Percentiles rank a stretch among this genome's conserved stretches.
These are phyloP conservation scores for Enteromius paludinosus DNA, from an alignment of 2,797 vertebrate species.

Conservation along the genomic window DNA sequence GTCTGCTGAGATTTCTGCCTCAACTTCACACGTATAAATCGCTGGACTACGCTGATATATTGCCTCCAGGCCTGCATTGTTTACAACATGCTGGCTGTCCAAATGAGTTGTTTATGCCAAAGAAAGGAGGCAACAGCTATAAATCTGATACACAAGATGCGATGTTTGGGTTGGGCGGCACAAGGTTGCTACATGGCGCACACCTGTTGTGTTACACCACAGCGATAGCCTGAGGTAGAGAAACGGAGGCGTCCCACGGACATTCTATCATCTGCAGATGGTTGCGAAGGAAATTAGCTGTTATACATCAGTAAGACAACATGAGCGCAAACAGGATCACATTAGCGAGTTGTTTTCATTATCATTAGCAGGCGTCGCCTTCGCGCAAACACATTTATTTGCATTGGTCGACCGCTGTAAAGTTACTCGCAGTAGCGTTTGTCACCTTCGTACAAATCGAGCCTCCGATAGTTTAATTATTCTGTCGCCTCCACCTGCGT, in stretches of 20 bases:
- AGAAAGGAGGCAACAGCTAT: constrained; percentile 46
- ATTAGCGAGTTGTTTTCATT: constrained; percentile 42
- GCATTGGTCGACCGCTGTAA: constrained; percentile 44
- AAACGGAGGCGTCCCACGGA: background rate
- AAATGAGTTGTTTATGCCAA: constrained; percentile 53
- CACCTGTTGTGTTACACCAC: constrained; percentile 35
- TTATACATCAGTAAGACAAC: constrained; percentile 44
- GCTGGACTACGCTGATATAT: constrained; percentile 40
- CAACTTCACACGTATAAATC: constrained; percentile 39
- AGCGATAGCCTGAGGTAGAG: constrained; percentile 30
- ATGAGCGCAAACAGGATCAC: constrained; percentile 20
- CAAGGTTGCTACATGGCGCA: constrained; percentile 29
- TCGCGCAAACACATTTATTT: background rate
- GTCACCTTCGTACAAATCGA: constrained; percentile 70
- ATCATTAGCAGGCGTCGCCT: constrained; percentile 21
- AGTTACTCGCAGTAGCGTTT: constrained; percentile 55
- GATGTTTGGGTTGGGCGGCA: constrained; percentile 39
- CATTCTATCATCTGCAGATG: constrained; percentile 28
- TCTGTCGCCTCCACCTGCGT: constrained; percentile 65
- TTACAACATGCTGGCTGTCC: constrained; percentile 48
- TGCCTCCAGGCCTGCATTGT: constrained; percentile 41
- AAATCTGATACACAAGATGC: constrained; percentile 48
- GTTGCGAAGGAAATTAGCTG: constrained; percentile 22
- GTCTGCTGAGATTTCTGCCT: constrained; percentile 35
- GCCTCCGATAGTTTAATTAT: constrained; percentile 73